Base-by-base conservation (phyloP, 2,888 invertebrate species). In the Zhuqinia jingwanae region DNA sequence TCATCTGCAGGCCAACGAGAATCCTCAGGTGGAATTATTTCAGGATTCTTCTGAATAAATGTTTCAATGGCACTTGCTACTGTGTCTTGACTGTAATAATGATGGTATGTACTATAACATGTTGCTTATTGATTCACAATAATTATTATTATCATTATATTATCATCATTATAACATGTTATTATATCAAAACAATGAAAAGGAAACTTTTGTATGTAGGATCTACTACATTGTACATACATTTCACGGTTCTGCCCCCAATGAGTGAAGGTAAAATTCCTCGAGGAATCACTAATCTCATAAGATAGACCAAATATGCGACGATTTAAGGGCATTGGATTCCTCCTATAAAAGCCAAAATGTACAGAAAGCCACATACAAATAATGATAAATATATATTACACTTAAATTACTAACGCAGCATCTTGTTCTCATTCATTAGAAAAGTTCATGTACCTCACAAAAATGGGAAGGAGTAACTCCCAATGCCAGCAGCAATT, bases 401-500 rank as follows among this genome's bases (percentile, higher is more conserved):
- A n/a, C n/a, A n/a, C n/a, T n/a, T n/a, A n/a, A n/a, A n/a, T n/a
- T n/a, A n/a, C n/a, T n/a, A n/a, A n/a, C n/a, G n/a, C n/a, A n/a
- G n/a, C n/a, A n/a, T n/a, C n/a, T n/a, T n/a, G n/a, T n/a, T n/a
- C n/a, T n/a, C n/a, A n/a, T n/a, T 70, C n/a, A 70, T 6, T 20
- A 36, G 8, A 70, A 70, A 27, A 8, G 25, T 60, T 22, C 11
- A 42, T 20, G 13, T 81, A 84, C 84, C 27, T 56, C 0, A 84
- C 1, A 0, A n/a, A 58, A 63, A 85, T 36, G 1, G 89, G 88
- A 11, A 82, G 13, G 0, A 89, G 73, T 10, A 88, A 68, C 60
- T 89, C 87, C 89, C 89, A 89, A 60, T 89, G 89, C 13, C 89
- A 88, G 50, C 17, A 53, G n/a, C n/a, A n/a, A n/a, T n/a, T n/a